Percentiles rank a stretch among this genome's conserved stretches.
Conservation (phyloP, 2,797 vertebrate species). For the Merluccius polli region DNA sequence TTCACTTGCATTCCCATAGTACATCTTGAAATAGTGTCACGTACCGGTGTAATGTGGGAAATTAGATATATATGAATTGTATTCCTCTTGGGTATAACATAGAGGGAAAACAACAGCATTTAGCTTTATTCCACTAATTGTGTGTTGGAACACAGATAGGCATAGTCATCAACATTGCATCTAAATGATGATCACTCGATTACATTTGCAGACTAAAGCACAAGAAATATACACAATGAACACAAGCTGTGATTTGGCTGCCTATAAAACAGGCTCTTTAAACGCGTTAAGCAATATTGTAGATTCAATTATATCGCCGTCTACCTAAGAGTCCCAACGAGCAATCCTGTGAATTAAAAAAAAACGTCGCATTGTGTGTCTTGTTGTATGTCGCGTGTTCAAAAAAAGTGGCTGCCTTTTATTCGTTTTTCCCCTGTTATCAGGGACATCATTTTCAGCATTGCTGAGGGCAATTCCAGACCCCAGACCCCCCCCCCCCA, state of each 20-base stretch:
- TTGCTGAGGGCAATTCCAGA: slow-evolving; percentile 62
- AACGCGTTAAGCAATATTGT: slow-evolving; percentile 1
- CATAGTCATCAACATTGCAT: slow-evolving; percentile 15
- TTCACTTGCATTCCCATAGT: slow-evolving; percentile 23
- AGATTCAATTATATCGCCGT: background rate
- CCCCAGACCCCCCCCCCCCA: slow-evolving; percentile 23
- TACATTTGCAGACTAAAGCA: slow-evolving; percentile 2
- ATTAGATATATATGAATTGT: too few species aligned
- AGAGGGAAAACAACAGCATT: too few species aligned
- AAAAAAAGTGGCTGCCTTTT: too few species aligned
- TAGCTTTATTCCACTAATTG: background rate
- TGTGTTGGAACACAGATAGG: slow-evolving; percentile 10
- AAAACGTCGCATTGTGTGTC: too few species aligned
- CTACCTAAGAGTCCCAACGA: too few species aligned
- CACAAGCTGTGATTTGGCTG: slow-evolving; percentile 1
- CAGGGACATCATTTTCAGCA: slow-evolving; percentile 53
- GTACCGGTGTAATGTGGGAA: slow-evolving; percentile 1
- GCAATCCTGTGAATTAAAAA: too few species aligned
- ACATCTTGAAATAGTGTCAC: slow-evolving; percentile 5
- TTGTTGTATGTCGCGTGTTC: too few species aligned
- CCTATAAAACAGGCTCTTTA: background rate
- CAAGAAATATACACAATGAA: slow-evolving; percentile 19
- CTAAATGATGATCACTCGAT: slow-evolving; percentile 25
- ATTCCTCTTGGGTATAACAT: too few species aligned
- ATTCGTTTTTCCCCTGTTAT: slow-evolving; percentile 35